Base-by-base conservation (phyloP, 1,140 invertebrate species). In the Nilaparvata lugens region DNA sequence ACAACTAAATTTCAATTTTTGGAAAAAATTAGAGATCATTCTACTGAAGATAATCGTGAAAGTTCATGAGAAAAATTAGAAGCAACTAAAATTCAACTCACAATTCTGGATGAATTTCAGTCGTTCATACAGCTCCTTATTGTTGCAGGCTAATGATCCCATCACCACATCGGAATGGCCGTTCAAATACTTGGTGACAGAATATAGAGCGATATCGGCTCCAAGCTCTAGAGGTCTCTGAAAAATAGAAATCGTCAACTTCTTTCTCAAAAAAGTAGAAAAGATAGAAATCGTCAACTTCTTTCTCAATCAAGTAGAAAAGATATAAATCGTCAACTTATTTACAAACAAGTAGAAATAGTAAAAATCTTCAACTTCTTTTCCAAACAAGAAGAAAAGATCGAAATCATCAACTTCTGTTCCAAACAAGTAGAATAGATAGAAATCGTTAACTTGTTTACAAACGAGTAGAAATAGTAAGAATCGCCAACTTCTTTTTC, bases 131-230 rank as follows among this genome's bases (percentile, higher is more conserved):
- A 97, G 67, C 51, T 84, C 83, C 56, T 89, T 82, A 68, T 84
- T 79, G 64, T 85, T 93, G 3, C 86, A 82, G 24, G 89, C 80
- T 6, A 88, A 80, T 7, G 89, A 87, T 4, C 97, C 97, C 97
- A 99, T 98, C 1, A 99, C 86, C 45, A 97, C 89, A 78, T 99
- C 97, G 1, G 91, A 89, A 74, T 99, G 96, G 0, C 96, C 97
- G 75, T 98, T 98, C 84, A 98, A 95, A 70, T 98, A 99, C 75
- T 99, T 99, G 0, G 95, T 97, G 24, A 97, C 67, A 0, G 96
- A 99, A 76, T 98, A 96, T 64, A 93, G 75, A 1, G 89, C 86
- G 52, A 98, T 80, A 75, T 99, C 95, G 2, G 91, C 95, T 9
- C 97, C 97, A 24, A 97, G 77, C 18, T 85, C 81, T 24, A 99